Evolutionary conservation across 2,888 invertebrate species (phyloP).

Genomic region (Laspeyria flexula): DNA sequence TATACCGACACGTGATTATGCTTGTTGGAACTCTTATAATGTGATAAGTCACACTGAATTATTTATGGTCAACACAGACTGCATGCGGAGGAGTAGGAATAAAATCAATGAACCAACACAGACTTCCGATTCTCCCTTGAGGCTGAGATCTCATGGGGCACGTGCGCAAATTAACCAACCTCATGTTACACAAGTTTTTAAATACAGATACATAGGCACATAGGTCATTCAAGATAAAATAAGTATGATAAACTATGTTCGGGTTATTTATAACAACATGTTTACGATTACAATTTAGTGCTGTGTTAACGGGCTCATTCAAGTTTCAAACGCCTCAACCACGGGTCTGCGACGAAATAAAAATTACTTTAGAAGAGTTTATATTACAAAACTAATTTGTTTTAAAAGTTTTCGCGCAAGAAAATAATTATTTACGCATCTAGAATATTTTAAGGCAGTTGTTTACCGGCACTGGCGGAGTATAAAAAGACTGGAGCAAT

Average conservation of each 20-base stretch:
- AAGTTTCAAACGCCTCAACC: slow-evolving; percentile 38
- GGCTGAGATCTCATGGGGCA: slow-evolving; percentile 4
- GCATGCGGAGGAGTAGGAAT: too few relatives aligned
- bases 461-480: slow-evolving; percentile 29
- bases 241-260: slow-evolving; percentile 55
- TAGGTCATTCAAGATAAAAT: slow-evolving; percentile 47
- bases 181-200: slow-evolving; percentile 28
- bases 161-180: slow-evolving; percentile 27
- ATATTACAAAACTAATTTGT: slow-evolving; percentile 28
- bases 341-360: slow-evolving; percentile 18
- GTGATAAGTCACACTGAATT: too few relatives aligned
- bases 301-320: slow-evolving; percentile 42
- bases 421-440: slow-evolving; percentile 42
- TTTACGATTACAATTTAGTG: slow-evolving; percentile 56
- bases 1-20: too few relatives aligned
- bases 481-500: slow-evolving; percentile 49
- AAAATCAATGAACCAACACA: too few relatives aligned
- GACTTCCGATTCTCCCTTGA: neutral
- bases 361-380: slow-evolving; percentile 33
- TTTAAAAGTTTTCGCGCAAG: slow-evolving; percentile 27
- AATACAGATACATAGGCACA: slow-evolving; percentile 35
- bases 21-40: too few relatives aligned
- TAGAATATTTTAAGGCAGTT: slow-evolving; percentile 38
- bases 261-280: slow-evolving; percentile 63
- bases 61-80: too few relatives aligned